A percentile compares a stretch with the other conserved stretches of the same genome.
phyloP scores from a whole-genome alignment of 92 coral and sea anemone genomes.

The Meandrina meandrites region DNA sequence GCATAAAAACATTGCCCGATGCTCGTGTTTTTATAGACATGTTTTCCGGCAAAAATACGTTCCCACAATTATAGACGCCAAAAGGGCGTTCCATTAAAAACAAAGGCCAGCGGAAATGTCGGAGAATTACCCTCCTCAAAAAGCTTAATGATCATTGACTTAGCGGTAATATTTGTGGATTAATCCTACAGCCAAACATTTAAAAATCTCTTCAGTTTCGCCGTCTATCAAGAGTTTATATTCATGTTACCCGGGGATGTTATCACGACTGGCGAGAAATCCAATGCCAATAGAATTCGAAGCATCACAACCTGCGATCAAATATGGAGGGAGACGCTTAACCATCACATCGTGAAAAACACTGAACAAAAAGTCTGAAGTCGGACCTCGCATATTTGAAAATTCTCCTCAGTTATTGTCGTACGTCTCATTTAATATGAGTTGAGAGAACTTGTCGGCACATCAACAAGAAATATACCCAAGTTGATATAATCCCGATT shows the following conservation, averaged over 20 bases:
- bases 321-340: too few species aligned
- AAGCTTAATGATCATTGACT: background rate
- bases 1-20: background rate
- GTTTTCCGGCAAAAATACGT: background rate
- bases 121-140: background rate
- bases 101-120: background rate
- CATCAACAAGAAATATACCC: too few species aligned
- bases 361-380: background rate
- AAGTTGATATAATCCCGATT: too few species aligned
- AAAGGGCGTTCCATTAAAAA: background rate
- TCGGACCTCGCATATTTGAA: too few species aligned
- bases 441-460: too few species aligned
- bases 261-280: background rate
- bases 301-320: too few species aligned
- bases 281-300: background rate
- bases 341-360: background rate
- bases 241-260: background rate
- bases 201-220: background rate
- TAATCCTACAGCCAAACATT: background rate
- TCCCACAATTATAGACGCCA: background rate
- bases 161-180: background rate
- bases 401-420: too few species aligned
- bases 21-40: background rate
- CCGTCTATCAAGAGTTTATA: too few species aligned
- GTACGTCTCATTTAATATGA: too few species aligned